A percentile compares a stretch with the other conserved stretches of the same genome.
These are phyloP conservation scores for Tauraco erythrolophus DNA, from an alignment of 2,113 vertebrate species.

Conservation along the genomic window DNA sequence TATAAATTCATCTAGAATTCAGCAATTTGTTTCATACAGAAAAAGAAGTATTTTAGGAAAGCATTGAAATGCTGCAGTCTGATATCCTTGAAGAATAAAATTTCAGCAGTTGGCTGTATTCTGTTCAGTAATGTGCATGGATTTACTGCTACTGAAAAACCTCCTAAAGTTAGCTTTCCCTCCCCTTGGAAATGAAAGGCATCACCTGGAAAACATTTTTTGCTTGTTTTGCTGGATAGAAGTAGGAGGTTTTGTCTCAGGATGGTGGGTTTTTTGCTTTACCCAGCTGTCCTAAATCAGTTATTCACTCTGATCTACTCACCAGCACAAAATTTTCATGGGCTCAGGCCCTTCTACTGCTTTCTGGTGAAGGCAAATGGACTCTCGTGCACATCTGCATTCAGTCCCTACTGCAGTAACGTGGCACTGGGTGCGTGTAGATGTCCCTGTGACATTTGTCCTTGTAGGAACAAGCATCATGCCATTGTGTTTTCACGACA, in stretches of 20 bases:
- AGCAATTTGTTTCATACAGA: neutral
- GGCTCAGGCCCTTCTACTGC: neutral
- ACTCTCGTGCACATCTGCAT: neutral
- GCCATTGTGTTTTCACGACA: neutral
- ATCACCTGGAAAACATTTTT: neutral
- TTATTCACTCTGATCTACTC: neutral
- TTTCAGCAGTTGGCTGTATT: neutral
- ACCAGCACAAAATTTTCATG: neutral
- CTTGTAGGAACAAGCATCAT: neutral
- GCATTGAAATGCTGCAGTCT: neutral
- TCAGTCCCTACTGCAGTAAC: rapidly evolving
- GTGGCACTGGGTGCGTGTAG: rapidly evolving
- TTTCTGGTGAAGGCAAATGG: neutral
- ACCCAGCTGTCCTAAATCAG: neutral
- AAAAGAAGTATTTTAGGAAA: neutral
- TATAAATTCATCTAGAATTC: neutral
- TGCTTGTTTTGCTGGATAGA: neutral
- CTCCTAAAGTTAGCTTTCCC: neutral
- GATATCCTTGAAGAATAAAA: neutral
- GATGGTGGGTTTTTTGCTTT: neutral
- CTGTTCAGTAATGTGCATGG: neutral
- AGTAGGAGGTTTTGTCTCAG: neutral
- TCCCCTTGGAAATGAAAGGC: neutral
- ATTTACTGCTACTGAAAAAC: neutral
- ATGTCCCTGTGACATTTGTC: neutral